Conservation (phyloP, 2,888 invertebrate genomes). For the Drosophila tanythrix region DNA sequence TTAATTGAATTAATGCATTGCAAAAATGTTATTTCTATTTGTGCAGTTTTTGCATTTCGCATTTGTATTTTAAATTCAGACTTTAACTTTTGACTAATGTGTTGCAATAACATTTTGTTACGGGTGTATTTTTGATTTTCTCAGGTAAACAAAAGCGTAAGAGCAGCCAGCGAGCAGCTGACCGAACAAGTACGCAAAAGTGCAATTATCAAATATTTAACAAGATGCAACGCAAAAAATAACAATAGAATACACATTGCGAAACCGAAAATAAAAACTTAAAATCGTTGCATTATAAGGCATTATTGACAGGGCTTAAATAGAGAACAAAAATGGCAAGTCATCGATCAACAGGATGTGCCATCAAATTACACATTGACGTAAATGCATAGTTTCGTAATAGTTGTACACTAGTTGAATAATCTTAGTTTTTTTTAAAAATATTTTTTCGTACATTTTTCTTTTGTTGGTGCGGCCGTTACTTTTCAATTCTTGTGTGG, state of each 20-base stretch:
- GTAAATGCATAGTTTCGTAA: conserved; percentile 39
- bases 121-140: conserved; percentile 11
- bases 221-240: conserved; percentile 13
- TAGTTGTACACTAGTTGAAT: conserved; percentile 14
- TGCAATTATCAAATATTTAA: conserved; percentile 43
- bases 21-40: not conserved
- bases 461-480: conserved; percentile 48
- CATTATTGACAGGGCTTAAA: conserved; percentile 49
- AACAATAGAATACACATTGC: not conserved
- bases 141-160: conserved; percentile 30
- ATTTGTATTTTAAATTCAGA: not conserved
- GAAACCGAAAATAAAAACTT: conserved; percentile 12
- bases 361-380: conserved; percentile 63
- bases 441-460: conserved; percentile 52
- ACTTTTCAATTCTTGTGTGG: conserved; percentile 47
- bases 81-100: conserved; percentile 10
- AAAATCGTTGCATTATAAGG: conserved; percentile 19
- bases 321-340: conserved; percentile 39
- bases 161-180: conserved; percentile 28
- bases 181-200: conserved; percentile 31
- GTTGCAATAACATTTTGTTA: conserved; percentile 26
- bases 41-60: not conserved
- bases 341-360: conserved; percentile 63
- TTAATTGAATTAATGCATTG: not conserved
- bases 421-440: not conserved